Evolutionary conservation across 2,888 invertebrate species (phyloP), one percentile per base, ranked within the genome.

Genomic region (Agriopis marginaria): DNA sequence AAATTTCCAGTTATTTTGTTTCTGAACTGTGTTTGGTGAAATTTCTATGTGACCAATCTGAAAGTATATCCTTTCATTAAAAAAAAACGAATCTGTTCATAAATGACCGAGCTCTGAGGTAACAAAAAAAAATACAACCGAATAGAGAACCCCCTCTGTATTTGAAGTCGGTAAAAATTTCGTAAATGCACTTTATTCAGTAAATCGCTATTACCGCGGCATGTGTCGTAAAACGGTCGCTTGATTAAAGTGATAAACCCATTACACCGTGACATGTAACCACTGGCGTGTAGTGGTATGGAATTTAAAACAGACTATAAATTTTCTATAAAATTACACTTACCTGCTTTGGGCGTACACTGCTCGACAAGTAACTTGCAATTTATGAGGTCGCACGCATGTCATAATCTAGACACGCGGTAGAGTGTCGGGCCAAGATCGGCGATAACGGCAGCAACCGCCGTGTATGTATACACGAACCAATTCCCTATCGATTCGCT

Each of bases 171-270:
- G 5, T n/a, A 23, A 56, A 45, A 62, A 40, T 64, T 51, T 17
- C 65, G 49, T 62, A 65, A 60, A 53, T 40, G 42, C 55, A 59
- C 51, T 63, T 66, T 61, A 44, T 45, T 45, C 6, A 44, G 42
- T 54, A 47, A 64, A 71, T 55, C 59, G 65, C 67, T 70, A 68
- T 73, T 72, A 63, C 58, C 59, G 53, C 71, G 55, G 72, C 71
- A 39, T 72, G 70, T 68, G 60, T 72, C 67, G 69, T 75, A 75
- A 73, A 75, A 68, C 61, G 66, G 56, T 70, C 62, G 60, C 63
- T 75, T 77, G 72, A 76, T 77, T 74, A 75, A 75, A 71, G 63
- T 74, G 63, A 63, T 75, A 75, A 76, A 68, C 63, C 49, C 58
- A 68, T 72, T 71, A 66, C 60, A 56, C 58, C 60, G 50, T 66